Evolutionary conservation across 2,888 invertebrate genomes (phyloP), one percentile per base, ranked within the genome.

Genomic region (Nysson spinosus): DNA sequence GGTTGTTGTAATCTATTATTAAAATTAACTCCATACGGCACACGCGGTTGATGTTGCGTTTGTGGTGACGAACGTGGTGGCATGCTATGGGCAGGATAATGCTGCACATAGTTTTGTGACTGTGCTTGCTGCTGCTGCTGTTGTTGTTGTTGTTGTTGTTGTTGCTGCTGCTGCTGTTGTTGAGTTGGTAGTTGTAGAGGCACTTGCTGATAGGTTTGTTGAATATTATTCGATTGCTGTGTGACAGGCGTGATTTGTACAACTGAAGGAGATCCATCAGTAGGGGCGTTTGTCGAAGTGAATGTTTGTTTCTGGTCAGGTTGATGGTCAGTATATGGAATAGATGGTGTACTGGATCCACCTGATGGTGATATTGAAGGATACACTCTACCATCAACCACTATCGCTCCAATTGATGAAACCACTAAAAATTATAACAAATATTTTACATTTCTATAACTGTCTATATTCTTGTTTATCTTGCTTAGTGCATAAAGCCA

Each of bases 331-430:
- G 43, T 72, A 17, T 75, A 74, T 6, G 81, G 54, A 17, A 73
- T 74, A 12, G 82, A 78, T 16, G 83, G 77, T 2, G 83, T 75
- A 20, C 69, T 79, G 9, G 81, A 61, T 2, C 79, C 78, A 7
- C 83, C 77, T 0, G 79, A 56, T 11, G 84, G 84, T 7, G 84
- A 84, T 32, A 78, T 62, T 1, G 89, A 87, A 24, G 92, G 92
- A 89, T 94, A 95, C 71, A 93, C 91, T 84, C 94, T 91, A 58
- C 95, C 95, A 88, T 95, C 95, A 62, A 95, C 95, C 35, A 95
- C 93, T 79, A 95, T 94, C 65, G 93, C 93, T 68, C 95, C 95
- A 83, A 95, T 92, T 46, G 92, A 92, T 40, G 93, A 92, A 76
- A 95, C 90, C 69, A 94, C 94, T 93, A 84, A 12, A 83, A 85